Evolutionary conservation across 2,888 invertebrate species (phyloP).

Genomic region (Listrodromus nycthemerus): DNA sequence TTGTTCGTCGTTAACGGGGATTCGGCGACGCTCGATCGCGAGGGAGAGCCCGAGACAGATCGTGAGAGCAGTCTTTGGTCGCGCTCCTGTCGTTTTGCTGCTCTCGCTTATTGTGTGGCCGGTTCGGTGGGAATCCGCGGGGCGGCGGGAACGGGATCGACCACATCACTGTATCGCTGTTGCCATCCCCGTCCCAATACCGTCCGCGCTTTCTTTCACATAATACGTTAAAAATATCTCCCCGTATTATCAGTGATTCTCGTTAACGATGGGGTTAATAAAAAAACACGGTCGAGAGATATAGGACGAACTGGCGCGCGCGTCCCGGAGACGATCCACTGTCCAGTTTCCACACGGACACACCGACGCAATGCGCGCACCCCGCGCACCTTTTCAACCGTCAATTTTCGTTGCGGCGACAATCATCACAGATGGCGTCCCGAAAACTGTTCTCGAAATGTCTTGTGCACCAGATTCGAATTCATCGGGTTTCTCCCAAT

Average conservation of each 20-base stretch:
- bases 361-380: background rate
- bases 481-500: too few relatives aligned
- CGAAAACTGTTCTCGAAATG: constrained; percentile 13
- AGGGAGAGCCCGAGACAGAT: constrained; percentile 12
- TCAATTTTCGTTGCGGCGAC: constrained; percentile 40
- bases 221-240: background rate
- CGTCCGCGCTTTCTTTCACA: background rate
- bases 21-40: constrained; percentile 1
- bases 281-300: constrained; percentile 11
- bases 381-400: constrained; percentile 37
- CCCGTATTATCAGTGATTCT: background rate
- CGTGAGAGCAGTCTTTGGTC: constrained; percentile 23
- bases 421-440: constrained; percentile 56
- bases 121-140: constrained; percentile 63
- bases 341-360: constrained; percentile 15
- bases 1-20: background rate
- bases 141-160: constrained; percentile 62
- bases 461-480: background rate
- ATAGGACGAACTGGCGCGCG: constrained; percentile 23
- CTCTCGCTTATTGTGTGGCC: constrained; percentile 52
- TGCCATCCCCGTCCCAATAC: constrained; percentile 9
- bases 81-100: constrained; percentile 56
- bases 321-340: constrained; percentile 12
- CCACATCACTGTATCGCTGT: constrained; percentile 28
- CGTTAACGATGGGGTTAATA: constrained; percentile 1